These are phyloP conservation scores for Gyps fulvus DNA, from an alignment of 2,113 vertebrate species.

Conservation along the genomic window DNA sequence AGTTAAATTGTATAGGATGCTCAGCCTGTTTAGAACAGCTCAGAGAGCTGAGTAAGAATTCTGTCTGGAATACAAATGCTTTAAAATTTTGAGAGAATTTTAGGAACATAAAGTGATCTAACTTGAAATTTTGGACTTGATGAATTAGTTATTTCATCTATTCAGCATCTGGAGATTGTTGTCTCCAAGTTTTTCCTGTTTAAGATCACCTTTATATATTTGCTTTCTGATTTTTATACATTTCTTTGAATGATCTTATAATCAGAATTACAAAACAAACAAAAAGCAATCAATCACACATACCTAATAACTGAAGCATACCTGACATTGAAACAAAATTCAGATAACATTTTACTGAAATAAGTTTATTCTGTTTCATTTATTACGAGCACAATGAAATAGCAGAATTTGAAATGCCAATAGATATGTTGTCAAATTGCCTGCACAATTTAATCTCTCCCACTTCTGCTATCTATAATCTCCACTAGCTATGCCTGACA, in stretches of 20 bases:
- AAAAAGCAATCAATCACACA: neutral
- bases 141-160: neutral
- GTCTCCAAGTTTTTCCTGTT: neutral
- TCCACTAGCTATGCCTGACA: neutral
- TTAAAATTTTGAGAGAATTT: neutral
- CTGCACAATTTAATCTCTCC: neutral
- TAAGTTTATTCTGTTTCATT: neutral
- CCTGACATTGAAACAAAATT: neutral
- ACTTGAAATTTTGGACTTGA: neutral
- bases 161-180: neutral
- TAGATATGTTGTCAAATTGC: neutral
- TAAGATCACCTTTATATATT: neutral
- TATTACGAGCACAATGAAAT: neutral
- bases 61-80: neutral
- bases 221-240: neutral
- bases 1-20: neutral
- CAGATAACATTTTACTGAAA: neutral
- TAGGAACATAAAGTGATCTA: neutral
- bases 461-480: neutral
- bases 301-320: neutral
- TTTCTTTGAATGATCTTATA: neutral
- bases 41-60: neutral
- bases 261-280: neutral
- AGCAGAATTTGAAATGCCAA: neutral
- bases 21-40: neutral